A percentile compares a stretch with the other conserved stretches of the same genome.
Evolutionary conservation across 1,140 invertebrate species (phyloP).

Genomic region (Pogonus chalceus): DNA sequence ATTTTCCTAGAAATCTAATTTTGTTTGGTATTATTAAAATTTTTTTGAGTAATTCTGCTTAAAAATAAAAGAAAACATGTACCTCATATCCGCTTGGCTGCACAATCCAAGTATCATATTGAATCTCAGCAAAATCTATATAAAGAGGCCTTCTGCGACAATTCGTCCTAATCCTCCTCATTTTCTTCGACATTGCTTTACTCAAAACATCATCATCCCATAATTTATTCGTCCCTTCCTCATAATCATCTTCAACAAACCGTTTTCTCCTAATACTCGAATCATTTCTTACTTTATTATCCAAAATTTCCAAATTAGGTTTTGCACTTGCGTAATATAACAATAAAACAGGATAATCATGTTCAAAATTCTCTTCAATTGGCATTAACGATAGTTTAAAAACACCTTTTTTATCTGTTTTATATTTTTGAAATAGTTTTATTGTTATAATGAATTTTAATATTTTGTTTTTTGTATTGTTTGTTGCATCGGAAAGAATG

Average conservation of each 20-base stretch:
- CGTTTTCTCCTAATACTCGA: conserved; percentile 18
- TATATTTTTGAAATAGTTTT: conserved; percentile 16
- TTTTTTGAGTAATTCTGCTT: no score
- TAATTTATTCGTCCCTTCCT: conserved; percentile 29
- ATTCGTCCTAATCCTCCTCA: conserved; percentile 34
- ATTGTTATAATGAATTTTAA: conserved; percentile 25
- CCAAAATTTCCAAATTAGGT: background rate
- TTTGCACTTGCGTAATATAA: conserved; percentile 21
- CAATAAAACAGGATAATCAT: conserved; percentile 30
- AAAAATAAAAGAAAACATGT: conserved; percentile 11
- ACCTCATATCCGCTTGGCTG: conserved; percentile 52
- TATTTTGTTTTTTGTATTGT: conserved; percentile 14
- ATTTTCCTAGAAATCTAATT: no score
- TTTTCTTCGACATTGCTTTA: conserved; percentile 23
- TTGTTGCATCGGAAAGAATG: conserved; percentile 15
- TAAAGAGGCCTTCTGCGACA: conserved; percentile 47
- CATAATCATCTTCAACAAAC: conserved; percentile 29
- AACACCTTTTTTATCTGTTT: conserved; percentile 9
- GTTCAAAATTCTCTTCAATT: conserved; percentile 24
- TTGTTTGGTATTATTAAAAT: no score
- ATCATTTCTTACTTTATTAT: no score
- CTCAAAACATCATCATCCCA: conserved; percentile 23
- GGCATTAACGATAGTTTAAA: conserved; percentile 29
- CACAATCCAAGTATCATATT: conserved; percentile 55
- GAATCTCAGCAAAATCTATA: conserved; percentile 50